phyloP scores from a whole-genome alignment of 2,113 vertebrate genomes.

The Thymallus thymallus region DNA sequence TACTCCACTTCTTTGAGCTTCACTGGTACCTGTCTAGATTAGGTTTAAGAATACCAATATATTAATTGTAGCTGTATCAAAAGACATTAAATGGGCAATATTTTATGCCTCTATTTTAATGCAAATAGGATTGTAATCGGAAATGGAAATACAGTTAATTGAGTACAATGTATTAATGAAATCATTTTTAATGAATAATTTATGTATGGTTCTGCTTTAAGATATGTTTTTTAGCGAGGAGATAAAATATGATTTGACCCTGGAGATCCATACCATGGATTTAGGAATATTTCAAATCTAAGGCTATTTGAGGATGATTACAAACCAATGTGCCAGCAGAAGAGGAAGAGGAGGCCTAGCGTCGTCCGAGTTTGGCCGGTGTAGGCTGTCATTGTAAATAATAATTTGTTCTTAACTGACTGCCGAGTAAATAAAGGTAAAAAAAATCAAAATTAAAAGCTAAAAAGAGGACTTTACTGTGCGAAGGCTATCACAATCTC shows the following conservation, averaged over 20 bases:
- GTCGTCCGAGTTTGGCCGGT: too few species aligned
- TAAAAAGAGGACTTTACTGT: background rate
- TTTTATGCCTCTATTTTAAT: background rate
- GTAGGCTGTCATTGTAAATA: too few species aligned
- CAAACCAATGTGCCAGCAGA: background rate
- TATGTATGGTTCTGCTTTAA: too few species aligned
- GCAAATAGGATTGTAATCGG: too few species aligned
- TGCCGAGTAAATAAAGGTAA: too few species aligned
- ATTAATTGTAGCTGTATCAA: background rate
- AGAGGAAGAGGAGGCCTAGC: background rate
- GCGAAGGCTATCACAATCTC: background rate
- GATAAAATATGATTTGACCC: too few species aligned
- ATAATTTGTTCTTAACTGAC: too few species aligned
- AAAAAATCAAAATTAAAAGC: too few species aligned
- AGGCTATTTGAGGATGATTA: background rate
- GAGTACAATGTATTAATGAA: too few species aligned
- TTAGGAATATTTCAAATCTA: background rate
- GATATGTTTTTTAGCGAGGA: too few species aligned
- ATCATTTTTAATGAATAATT: too few species aligned
- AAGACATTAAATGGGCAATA: background rate
- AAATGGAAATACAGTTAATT: too few species aligned
- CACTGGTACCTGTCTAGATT: background rate
- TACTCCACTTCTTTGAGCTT: constrained; percentile 8
- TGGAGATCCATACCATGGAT: background rate
- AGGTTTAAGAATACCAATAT: background rate